Base-by-base conservation (phyloP, 2,797 vertebrate genomes). In the Lophotriccus pileatus region DNA sequence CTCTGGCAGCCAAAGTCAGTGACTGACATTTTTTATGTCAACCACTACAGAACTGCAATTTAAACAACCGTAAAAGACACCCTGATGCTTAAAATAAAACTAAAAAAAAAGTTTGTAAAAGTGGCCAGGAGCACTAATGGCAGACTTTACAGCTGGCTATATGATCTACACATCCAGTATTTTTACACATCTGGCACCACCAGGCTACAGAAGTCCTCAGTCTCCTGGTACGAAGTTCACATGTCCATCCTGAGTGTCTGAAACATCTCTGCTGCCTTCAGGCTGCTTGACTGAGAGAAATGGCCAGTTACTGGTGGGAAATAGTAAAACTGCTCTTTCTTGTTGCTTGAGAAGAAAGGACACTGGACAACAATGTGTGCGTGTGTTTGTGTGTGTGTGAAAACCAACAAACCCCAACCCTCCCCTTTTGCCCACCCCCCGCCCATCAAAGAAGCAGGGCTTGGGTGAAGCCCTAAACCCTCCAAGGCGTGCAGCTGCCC, bases 341-440 rank as follows among this genome's bases (percentile, higher is more conserved):
- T 75, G 41, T 50, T 49, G 34, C n/a, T 36, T 47, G n/a, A 78
- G 64, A 58, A 70, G 64, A 14, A 82, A 2, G 6, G 34, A 56
- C 39, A 37, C 10, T 22, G 23, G 55, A 62, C 24, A 84, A 68
- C 1, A 36, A 7, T 2, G 10, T 11, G 17, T 4, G 23, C 0
- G 41, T 25, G 34, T 25, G 56, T 25, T 24, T 18, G 34, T 4
- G 24, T 27, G 34, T 18, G 56, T 27, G 36, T 37, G 21, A 53
- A 75, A 78, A 36, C 12, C 18, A 34, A 5, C 9, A n/a, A 69
- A 34, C 5, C 6, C 24, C 56, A 36, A 7, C 0, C 1, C 7
- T 2, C 22, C 5, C 13, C 18, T 19, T 7, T 27, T 9, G 13
- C 5, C 7, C 0, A 1, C n/a, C 6, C 11, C 15, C 14, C 12